phyloP scores from a whole-genome alignment of 2,113 vertebrate genomes.

The Pycnonotus jocosus region DNA sequence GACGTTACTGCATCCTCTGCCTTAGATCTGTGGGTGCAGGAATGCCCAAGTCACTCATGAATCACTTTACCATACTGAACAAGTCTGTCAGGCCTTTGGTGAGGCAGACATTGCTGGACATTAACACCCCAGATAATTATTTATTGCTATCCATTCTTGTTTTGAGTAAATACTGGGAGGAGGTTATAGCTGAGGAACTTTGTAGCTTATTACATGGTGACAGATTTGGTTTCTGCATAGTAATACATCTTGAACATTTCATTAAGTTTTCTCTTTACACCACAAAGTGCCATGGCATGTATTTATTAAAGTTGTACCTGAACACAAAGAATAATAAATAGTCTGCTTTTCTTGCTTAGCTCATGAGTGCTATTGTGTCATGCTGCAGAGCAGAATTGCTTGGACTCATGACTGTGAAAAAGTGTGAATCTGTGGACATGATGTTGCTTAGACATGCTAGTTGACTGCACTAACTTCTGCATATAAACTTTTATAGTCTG shows the following conservation, averaged over 20 bases:
- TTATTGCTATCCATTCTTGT: not conserved
- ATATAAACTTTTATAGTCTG: not conserved
- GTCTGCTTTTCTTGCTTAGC: not conserved
- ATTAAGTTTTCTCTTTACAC: not conserved
- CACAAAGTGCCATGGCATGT: not conserved
- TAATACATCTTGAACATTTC: not conserved
- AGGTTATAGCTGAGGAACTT: not conserved
- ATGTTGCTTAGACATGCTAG: not conserved
- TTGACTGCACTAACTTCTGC: not conserved
- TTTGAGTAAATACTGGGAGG: not conserved
- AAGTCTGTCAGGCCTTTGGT: not conserved
- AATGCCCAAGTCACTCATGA: not conserved
- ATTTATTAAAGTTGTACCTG: not conserved
- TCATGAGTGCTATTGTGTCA: not conserved
- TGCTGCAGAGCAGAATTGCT: not conserved
- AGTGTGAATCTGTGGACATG: not conserved
- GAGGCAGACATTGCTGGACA: not conserved
- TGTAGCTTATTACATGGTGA: not conserved
- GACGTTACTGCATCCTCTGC: not conserved
- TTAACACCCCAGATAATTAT: not conserved
- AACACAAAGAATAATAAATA: not conserved
- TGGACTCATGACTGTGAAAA: not conserved
- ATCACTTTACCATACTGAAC: not conserved
- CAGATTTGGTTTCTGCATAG: not conserved
- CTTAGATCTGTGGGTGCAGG: not conserved